phyloP scores from a whole-genome alignment of 2,113 vertebrate species.

The Thermophis baileyi region DNA sequence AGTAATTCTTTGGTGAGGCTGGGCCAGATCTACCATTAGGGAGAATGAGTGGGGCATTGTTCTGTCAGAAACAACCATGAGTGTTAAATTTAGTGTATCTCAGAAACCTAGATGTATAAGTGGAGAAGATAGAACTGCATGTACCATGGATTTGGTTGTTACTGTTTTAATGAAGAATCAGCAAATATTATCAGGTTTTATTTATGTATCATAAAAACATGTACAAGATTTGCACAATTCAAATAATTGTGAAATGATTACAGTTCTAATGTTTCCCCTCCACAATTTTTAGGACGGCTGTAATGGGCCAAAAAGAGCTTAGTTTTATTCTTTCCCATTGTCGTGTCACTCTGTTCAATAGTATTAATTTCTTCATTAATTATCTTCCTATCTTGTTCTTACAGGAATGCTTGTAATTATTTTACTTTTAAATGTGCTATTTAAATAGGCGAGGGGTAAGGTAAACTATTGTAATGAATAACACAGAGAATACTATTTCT shows the following conservation, averaged over 20 bases:
- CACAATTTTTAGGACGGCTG: constrained; percentile 15
- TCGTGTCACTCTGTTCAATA: constrained; percentile 43
- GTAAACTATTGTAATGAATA: constrained; percentile 47
- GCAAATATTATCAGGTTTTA: background rate
- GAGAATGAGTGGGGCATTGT: background rate
- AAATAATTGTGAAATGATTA: background rate
- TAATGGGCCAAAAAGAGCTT: constrained; percentile 37
- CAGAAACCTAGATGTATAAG: background rate
- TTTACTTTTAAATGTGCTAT: constrained; percentile 62
- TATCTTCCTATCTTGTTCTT: constrained; percentile 42
- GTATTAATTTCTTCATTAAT: constrained; percentile 41
- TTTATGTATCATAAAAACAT: background rate
- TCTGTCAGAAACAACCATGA: background rate
- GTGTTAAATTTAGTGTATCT: background rate
- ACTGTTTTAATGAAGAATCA: background rate
- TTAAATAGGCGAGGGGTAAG: constrained; percentile 40
- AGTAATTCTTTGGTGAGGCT: background rate
- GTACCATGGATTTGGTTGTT: background rate
- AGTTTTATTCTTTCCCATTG: constrained; percentile 41
- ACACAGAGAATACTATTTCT: constrained; percentile 37
- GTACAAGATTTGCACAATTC: background rate
- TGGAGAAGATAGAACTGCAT: background rate
- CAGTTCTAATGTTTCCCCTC: background rate
- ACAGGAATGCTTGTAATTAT: constrained; percentile 25
- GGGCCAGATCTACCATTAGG: background rate